Evolutionary conservation across 2,797 vertebrate genomes (phyloP), one percentile per base, ranked within the genome.

Genomic region (Agapornis canus): DNA sequence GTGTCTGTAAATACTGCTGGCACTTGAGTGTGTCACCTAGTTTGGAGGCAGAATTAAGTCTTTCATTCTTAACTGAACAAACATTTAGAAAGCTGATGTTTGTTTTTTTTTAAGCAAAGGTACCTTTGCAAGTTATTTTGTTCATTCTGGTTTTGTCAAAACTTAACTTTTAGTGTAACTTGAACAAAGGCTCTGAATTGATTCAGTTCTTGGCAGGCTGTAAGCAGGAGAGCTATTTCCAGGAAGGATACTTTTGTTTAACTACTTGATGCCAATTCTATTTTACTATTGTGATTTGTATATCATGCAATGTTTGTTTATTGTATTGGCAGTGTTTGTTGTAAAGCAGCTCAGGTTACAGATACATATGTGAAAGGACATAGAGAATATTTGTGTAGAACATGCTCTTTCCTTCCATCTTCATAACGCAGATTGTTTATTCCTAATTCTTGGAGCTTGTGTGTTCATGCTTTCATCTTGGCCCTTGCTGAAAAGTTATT

Each of bases 231-330:
- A 94, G 66, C 35, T 65, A 70, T 91, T 97, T 96, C 78, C 92
- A 94, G 82, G 90, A 95, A 96, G 94, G 89, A 90, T 86, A 69
- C 92, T 87, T 61, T 92, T 97, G 90, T 97, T 96, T 95, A 95
- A 96, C 91, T 82, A 79, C 18, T 92, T 66, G 63, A 49, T 95
- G 85, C 71, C 60, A 89, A 49, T 86, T 95, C 69, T 56, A 63
- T 73, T 81, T 90, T 84, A 51, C 79, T 64, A 12, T 92, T 92
- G 79, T 93, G 39, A 51, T 84, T 93, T 93, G 82, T 86, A 13
- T 92, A 90, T 97, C 23, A 22, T 90, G 76, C 10, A 6, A 1
- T 65, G 26, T 69, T 94, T 93, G 86, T 95, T 97, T 97, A 94
- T 95, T 91, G 47, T 94, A 87, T 57, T 65, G 83, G 93, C 80